A percentile compares a stretch with the other conserved stretches of the same genome.
Conservation (phyloP, 2,113 vertebrate species). For the Festucalex cinctus region DNA sequence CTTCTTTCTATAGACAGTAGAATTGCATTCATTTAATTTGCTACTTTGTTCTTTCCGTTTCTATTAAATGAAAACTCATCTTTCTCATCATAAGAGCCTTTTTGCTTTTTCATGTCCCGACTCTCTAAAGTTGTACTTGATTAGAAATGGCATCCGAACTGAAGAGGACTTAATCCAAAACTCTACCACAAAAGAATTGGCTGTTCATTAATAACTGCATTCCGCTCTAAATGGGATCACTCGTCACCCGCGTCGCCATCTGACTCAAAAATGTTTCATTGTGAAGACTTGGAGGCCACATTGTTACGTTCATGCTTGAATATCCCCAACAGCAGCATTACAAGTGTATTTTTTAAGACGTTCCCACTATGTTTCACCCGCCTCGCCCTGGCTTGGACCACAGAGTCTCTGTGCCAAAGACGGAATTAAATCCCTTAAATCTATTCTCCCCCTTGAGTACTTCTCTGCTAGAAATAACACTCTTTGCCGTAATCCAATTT, state of each 20-base stretch:
- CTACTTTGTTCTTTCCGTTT: background rate
- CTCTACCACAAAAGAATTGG: background rate
- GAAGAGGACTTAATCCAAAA: background rate
- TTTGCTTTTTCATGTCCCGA: background rate
- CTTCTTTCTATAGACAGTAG: background rate
- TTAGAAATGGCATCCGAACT: slow-evolving; percentile 2
- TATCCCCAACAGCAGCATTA: background rate
- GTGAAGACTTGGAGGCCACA: background rate
- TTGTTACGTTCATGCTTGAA: background rate
- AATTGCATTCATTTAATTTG: slow-evolving; percentile 5
- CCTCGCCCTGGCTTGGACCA: background rate
- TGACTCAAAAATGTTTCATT: background rate
- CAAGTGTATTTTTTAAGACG: background rate
- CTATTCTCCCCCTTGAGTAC: slow-evolving; percentile 2
- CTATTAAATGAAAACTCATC: slow-evolving; percentile 10
- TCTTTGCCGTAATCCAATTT: slow-evolving; percentile 6
- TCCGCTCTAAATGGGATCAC: background rate
- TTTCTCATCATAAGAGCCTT: background rate
- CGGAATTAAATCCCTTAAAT: background rate
- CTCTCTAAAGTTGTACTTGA: background rate
- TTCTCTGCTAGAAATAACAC: slow-evolving; percentile 6
- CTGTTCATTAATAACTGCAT: background rate
- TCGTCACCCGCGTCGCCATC: background rate
- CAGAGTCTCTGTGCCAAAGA: background rate
- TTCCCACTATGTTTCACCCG: background rate